Evolutionary conservation across 1,140 invertebrate genomes (phyloP).

Genomic region (Neodiprion fabricii): DNA sequence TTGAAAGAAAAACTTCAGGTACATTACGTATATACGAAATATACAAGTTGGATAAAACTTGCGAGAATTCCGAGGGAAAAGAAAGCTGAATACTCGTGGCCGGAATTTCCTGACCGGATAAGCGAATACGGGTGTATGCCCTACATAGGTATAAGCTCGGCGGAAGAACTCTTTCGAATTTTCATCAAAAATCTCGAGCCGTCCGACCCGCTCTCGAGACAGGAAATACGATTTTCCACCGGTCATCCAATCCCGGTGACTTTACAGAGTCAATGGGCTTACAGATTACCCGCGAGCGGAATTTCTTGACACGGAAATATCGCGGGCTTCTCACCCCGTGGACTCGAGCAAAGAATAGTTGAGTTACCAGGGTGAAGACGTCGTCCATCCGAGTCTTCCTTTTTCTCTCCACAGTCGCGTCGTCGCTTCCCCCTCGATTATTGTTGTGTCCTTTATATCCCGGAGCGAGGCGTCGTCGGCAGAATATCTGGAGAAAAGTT

Average conservation of each 20-base stretch:
- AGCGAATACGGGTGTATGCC: neutral
- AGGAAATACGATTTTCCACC: neutral
- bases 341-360: neutral
- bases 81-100: neutral
- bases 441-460: neutral
- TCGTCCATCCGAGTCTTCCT: neutral
- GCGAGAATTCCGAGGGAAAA: too few species aligned
- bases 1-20: too few species aligned
- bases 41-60: too few species aligned
- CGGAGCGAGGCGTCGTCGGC: neutral
- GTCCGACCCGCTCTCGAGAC: neutral
- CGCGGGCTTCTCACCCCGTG: neutral
- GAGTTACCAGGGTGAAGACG: too few species aligned
- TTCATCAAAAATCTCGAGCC: neutral
- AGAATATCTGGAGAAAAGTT: neutral
- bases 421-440: neutral
- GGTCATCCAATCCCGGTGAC: conserved; percentile 3
- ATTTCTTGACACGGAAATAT: neutral
- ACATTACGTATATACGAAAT: too few species aligned
- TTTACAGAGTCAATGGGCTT: neutral
- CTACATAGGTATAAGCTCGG: neutral
- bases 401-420: neutral
- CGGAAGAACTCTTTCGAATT: neutral
- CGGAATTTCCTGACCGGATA: neutral
- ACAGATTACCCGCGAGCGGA: neutral